Evolutionary conservation across 2,113 vertebrate genomes (phyloP), one percentile per base, ranked within the genome.

Genomic region (Hymenochirus boettgeri): DNA sequence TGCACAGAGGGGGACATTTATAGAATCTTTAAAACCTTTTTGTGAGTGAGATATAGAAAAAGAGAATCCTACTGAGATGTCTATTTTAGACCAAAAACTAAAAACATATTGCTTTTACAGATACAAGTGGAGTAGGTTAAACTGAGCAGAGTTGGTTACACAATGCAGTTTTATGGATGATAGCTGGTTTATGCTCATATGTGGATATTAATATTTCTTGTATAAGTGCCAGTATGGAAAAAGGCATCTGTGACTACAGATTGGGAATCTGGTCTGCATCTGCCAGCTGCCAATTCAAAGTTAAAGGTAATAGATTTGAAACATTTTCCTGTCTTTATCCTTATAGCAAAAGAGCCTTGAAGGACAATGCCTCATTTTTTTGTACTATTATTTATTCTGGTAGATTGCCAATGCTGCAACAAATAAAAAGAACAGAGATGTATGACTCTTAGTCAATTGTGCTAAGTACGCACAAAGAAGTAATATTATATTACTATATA

Each of bases 191-290:
- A 42, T 52, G 13, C 23, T 52, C 12, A 23, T 23, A 17, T 11
- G 50, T 52, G 50, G 21, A 52, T 24, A 52, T 26, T 23, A 25
- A 52, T 52, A 26, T 5, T 52, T 52, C 10, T 26, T 52, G 50
- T 25, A 24, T 24, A 26, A 25, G 23, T 52, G 50, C 50, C 50
- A 52, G 23, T 25, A 15, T 25, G 22, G 23, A 52, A 52, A 50
- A 5, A 50, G 23, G 24, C 22, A 24, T 17, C 24, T 23, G 24
- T 25, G 17, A 25, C 23, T 17, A 52, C 9, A 52, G 10, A 52
- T 5, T 15, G 22, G 22, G 50, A 25, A 25, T 52, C 50, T 52
- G 50, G 24, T 25, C 22, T 52, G 11, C 13, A 26, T 52, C 50
- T 26, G 50, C 50, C 50, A 52, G 12, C 21, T 3, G 50, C 12